Evolutionary conservation across 2,797 vertebrate genomes (phyloP), one percentile per base, ranked within the genome.

Genomic region (Mareca strepera): DNA sequence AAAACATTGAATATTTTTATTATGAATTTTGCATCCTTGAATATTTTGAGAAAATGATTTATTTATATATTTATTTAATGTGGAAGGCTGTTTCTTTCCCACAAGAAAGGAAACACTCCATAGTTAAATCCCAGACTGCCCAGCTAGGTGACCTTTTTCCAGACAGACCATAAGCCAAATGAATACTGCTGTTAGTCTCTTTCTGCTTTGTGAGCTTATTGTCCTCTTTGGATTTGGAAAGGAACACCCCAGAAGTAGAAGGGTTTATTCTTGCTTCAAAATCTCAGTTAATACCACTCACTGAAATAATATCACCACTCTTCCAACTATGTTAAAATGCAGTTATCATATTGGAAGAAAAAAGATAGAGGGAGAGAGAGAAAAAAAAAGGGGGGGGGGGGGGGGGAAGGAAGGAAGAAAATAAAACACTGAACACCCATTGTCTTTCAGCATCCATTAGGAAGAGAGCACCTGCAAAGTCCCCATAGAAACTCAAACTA

Each of bases 1-100:
- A 70, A 94, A 94, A 52, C 23, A 62, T 44, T 67, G 63, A 44
- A 21, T 83, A 81, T 93, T 94, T 90, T 94, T 62, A 58, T 83
- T 78, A 60, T 13, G 43, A 43, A 81, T 83, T 70, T 83, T 31
- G 39, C 76, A 81, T 11, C 25, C 44, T 33, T 88, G 7, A 72
- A 33, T 63, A 75, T 78, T 83, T 94, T 82, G 53, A 82, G 58
- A 84, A 91, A 50, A 50, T 50, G 7, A 50, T 50, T 50, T 48
- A 48, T 48, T 48, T 50, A 50, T 50, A 25, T 25, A 25, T 50
- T 68, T 77, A 67, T 68, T 67, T 59, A 31, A 0, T 60, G 33
- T 52, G 23, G 82, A 68, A 83, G 39, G 17, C 50, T 86, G 13
- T 72, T 86, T 83, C 66, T 90, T 93, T 95, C 74, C 69, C 58